Evolutionary conservation across 2,113 vertebrate genomes (phyloP), one percentile per base, ranked within the genome.

Genomic region (Xerus inauris): DNA sequence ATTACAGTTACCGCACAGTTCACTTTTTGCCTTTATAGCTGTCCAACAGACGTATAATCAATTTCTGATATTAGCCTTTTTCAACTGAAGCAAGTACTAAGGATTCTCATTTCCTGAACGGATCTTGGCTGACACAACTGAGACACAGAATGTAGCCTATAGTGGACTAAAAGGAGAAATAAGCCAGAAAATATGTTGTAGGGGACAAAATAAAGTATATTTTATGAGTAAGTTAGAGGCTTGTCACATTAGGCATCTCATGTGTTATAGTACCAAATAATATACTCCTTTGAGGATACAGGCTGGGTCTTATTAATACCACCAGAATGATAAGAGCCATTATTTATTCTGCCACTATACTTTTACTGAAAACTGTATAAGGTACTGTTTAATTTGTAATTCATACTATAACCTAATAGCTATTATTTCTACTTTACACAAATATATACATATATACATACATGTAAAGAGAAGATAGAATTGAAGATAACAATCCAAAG

Each of bases 221-320:
- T 94, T 90, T 64, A 87, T 96, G 13, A 79, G 22, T 65, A 79
- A n/a, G 11, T 84, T 71, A 42, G 20, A 79, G 3, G 13, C 40
- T 83, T 75, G 54, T 49, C 6, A 51, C 24, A 49, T 79, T 87
- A 88, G 10, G 17, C 30, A 85, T 82, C 14, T 79, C 59, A 80
- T 81, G 72, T 79, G 71, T 77, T 65, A 51, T 49, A 62, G 32
- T 24, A 67, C 95, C 22, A 93, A 91, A 93, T 88, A 47, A 20
- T 49, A 54, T 96, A 89, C 14, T 64, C 54, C 22, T 90, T 73
- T 81, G 26, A 94, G 35, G 47, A 92, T 14, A 38, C 42, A 79
- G 6, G 22, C 12, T 85, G 38, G 32, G 19, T 91, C 62, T 77
- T 91, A 20, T 17, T 89, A 45, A 67, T 73, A 42, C 14, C 47